Base-by-base conservation (phyloP, 2,113 vertebrate genomes). In the Colinus virginianus region DNA sequence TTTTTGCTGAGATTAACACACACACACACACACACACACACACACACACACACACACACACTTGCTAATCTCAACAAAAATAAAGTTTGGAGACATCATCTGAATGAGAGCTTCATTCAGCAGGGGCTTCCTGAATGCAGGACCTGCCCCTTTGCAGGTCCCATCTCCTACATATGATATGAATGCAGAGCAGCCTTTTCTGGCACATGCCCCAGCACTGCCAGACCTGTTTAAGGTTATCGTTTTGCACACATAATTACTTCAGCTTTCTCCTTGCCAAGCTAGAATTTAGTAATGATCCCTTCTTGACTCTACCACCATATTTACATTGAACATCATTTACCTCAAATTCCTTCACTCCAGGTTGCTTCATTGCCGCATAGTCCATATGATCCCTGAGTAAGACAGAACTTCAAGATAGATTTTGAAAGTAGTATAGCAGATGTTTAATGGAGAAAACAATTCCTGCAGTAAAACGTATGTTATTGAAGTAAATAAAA, bases 371-470 rank as follows among this genome's bases (percentile, higher is more conserved):
- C 78, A 26, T 45, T 90, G 68, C 61, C 67, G 38, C 68, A 63
- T 64, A 20, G 71, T 91, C 78, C 51, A 10, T 70, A 26, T 38
- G 19, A 12, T 42, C 61, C 72, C 68, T 4, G 19, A 72, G 32
- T 38, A 68, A 91, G 64, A 53, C 5, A 40, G 40, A 72, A 68
- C 76, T 79, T 85, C 38, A 75, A 16, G 59, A 90, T 19, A 79
- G 56, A 71, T 78, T 74, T 49, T 86, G 34, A 71, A 91, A 83
- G 32, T 59, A 53, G 36, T 26, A 28, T 18, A 90, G 61, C 79
- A 94, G 79, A 84, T 91, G 90, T 92, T 87, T 94, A 78, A 91
- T 91, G 72, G 71, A 91, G 56, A 86, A 91, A 63, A 16, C 80
- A 69, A 87, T 80, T 86, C 68, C 69, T 86, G 76, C 75, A 46